phyloP scores from a whole-genome alignment of 2,888 invertebrate species.

The Leptura quadrifasciata region DNA sequence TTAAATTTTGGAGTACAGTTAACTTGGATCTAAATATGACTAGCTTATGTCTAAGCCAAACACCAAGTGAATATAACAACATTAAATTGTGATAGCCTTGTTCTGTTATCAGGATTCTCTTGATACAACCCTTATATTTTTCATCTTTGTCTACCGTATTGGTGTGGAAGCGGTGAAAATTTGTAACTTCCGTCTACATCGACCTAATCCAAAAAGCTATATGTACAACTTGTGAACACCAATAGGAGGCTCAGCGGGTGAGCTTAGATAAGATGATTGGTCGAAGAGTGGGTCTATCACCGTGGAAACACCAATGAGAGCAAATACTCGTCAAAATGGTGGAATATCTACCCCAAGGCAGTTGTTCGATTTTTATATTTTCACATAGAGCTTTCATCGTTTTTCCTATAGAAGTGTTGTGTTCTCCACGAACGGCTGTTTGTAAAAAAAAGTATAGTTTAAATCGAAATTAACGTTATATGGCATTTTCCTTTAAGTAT shows the following conservation, averaged over 20 bases:
- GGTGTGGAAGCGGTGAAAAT: constrained; percentile 71
- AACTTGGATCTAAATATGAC: constrained; percentile 74
- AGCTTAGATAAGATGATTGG: constrained; percentile 69
- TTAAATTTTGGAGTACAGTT: constrained; percentile 73
- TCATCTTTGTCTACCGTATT: constrained; percentile 47
- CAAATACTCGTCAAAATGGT: constrained; percentile 70
- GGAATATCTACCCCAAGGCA: constrained; percentile 69
- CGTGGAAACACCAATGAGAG: constrained; percentile 73
- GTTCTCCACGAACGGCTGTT: constrained; percentile 56
- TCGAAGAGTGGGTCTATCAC: constrained; percentile 66
- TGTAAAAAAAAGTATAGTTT: constrained; percentile 45
- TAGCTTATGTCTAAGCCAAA: constrained; percentile 75
- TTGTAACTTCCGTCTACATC: constrained; percentile 68
- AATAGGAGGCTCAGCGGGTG: constrained; percentile 68
- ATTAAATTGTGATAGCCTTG: constrained; percentile 75
- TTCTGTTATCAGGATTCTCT: constrained; percentile 71
- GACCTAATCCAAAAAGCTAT: constrained; percentile 58
- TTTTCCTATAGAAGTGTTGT: constrained; percentile 68
- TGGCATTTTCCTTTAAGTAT: constrained; percentile 52
- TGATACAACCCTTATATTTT: constrained; percentile 48
- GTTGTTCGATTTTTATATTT: constrained; percentile 74
- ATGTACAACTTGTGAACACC: constrained; percentile 63
- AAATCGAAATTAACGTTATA: constrained; percentile 53
- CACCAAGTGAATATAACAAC: constrained; percentile 75
- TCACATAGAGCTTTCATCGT: constrained; percentile 70